Evolutionary conservation across 2,113 vertebrate genomes (phyloP).

Genomic region (Papio anubis): DNA sequence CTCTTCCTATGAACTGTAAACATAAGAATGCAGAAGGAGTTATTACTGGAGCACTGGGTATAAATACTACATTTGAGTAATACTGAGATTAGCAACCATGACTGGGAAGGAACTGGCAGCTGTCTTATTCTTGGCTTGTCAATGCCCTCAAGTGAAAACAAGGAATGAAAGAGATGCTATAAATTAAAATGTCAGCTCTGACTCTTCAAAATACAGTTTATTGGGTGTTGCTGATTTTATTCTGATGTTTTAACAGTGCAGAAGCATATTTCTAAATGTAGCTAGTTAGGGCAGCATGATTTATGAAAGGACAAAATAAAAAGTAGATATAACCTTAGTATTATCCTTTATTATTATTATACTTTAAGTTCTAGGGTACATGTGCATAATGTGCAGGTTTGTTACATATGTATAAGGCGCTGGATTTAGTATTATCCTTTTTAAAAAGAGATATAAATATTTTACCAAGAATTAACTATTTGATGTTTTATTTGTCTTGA

Average conservation of each 20-base stretch:
- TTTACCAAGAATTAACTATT: background rate
- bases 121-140: background rate
- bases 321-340: background rate
- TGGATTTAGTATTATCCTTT: background rate
- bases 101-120: background rate
- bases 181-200: background rate
- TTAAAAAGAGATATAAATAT: background rate
- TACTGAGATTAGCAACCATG: background rate
- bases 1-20: background rate
- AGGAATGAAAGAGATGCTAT: background rate
- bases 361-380: too few species aligned
- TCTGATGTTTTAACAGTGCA: background rate
- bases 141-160: background rate
- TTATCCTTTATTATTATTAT: background rate
- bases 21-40: background rate
- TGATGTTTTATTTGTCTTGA: background rate
- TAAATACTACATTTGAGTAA: background rate
- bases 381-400: too few species aligned
- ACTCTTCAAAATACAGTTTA: background rate
- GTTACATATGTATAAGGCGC: too few species aligned
- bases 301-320: slow-evolving; percentile 12
- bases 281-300: background rate
- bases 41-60: too few species aligned
- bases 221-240: background rate
- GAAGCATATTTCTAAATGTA: background rate